phyloP scores from a whole-genome alignment of 2,113 vertebrate species.

The Seriola dumerili region DNA sequence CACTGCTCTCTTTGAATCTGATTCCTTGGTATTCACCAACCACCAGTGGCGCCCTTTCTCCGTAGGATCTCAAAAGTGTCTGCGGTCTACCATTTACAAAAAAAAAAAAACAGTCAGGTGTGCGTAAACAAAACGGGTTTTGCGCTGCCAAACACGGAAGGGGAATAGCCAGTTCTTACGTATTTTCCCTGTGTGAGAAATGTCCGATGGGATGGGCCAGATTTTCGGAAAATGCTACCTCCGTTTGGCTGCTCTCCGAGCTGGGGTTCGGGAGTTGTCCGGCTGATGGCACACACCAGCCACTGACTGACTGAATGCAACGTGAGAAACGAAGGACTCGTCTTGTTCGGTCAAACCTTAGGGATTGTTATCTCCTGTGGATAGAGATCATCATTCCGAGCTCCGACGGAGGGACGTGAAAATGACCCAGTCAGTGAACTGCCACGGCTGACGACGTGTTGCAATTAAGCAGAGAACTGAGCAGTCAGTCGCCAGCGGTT shows the following conservation, averaged over 20 bases:
- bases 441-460: slow-evolving; percentile 74
- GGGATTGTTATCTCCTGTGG: slow-evolving; percentile 5
- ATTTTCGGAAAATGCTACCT: slow-evolving; percentile 62
- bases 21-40: slow-evolving; percentile 66
- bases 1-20: slow-evolving; percentile 51
- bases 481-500: slow-evolving; percentile 13
- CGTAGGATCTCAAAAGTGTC: slow-evolving; percentile 41
- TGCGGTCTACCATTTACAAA: slow-evolving; percentile 23
- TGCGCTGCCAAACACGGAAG: slow-evolving; percentile 60
- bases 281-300: slow-evolving; percentile 48
- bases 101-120: slow-evolving; percentile 41
- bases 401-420: slow-evolving; percentile 37
- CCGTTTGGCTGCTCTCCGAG: slow-evolving; percentile 35
- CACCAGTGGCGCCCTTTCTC: slow-evolving; percentile 74
- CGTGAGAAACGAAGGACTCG: slow-evolving; percentile 21
- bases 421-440: slow-evolving; percentile 31
- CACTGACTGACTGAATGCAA: background rate
- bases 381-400: slow-evolving; percentile 30
- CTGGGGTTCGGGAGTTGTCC: slow-evolving; percentile 68
- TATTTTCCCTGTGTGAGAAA: slow-evolving; percentile 51
- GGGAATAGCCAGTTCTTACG: slow-evolving; percentile 55
- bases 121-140: slow-evolving; percentile 60
- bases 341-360: background rate
- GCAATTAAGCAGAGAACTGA: slow-evolving; percentile 39
- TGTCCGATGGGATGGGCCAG: slow-evolving; percentile 70